These are phyloP conservation scores for Drosophila hydei DNA, from an alignment of 1,140 invertebrate species.

Conservation along the genomic window DNA sequence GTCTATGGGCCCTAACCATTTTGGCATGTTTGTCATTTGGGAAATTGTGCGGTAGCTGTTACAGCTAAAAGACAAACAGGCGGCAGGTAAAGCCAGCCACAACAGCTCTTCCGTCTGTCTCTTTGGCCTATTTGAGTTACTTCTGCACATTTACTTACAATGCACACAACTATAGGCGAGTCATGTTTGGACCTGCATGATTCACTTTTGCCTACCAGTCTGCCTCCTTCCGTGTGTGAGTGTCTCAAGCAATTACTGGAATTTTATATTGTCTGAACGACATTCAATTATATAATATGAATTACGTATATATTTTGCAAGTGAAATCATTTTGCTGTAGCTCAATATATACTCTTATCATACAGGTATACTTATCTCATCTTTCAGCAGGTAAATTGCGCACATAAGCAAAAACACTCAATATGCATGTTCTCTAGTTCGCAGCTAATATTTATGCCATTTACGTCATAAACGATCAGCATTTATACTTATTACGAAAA, in stretches of 20 bases:
- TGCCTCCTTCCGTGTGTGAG: background rate
- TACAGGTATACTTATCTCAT: too few species aligned
- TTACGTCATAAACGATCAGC: slow-evolving; percentile 29
- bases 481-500: slow-evolving; percentile 14
- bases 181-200: slow-evolving; percentile 19
- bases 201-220: slow-evolving; percentile 8
- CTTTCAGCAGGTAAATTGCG: background rate
- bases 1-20: slow-evolving; percentile 60
- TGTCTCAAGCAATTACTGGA: background rate
- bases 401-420: background rate
- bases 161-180: slow-evolving; percentile 12
- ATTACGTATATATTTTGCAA: too few species aligned
- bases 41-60: slow-evolving; percentile 77
- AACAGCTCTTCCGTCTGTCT: slow-evolving; percentile 10
- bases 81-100: slow-evolving; percentile 55
- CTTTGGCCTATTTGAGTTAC: slow-evolving; percentile 24
- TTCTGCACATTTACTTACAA: slow-evolving; percentile 26
- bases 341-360: too few species aligned
- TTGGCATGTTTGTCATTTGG: slow-evolving; percentile 82
- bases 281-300: background rate
- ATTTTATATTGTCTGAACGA: background rate
- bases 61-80: slow-evolving; percentile 67
- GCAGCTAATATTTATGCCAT: slow-evolving; percentile 10
- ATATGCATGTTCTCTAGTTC: background rate
- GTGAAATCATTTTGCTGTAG: too few species aligned